Evolutionary conservation across 2,797 vertebrate genomes (phyloP), one percentile per base, ranked within the genome.

Genomic region (Myotis daubentonii): DNA sequence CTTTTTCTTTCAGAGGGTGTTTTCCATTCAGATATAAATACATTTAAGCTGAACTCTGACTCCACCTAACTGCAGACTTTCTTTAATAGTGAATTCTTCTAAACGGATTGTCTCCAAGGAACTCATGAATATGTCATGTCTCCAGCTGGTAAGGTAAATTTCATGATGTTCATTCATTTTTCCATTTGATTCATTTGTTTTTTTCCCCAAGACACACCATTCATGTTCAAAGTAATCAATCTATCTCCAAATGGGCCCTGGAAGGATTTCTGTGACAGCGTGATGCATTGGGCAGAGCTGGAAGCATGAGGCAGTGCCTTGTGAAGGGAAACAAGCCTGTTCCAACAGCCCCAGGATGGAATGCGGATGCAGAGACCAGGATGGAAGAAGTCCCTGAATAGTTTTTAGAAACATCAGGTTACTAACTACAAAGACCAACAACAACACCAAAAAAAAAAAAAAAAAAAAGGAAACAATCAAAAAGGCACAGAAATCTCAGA

Each of bases 121-220:
- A 82, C 71, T 28, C 38, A 71, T 55, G 71, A 92, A 80, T 83
- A 62, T n/a, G 85, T 76, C 65, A 81, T n/a, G 20, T 57, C 70
- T 87, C 85, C 60, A 91, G 12, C 65, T 80, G 41, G 70, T 74
- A 94, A 93, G 70, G 65, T 85, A 93, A 91, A 94, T 93, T 92
- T 89, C 70, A 89, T 13, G 49, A 86, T 70, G 71, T 60, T 92
- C 88, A 95, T 86, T 92, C 30, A 83, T 91, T 87, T 96, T 93
- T 86, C 74, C 70, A 91, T 75, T 84, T 84, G 57, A 66, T 95
- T 96, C 7, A 60, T 97, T 97, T 96, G 44, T 65, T 97, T 96
- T 62, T 8, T 95, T 81, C 94, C 94, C 82, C 44, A 87, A 87
- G 78, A 70, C 2, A 10, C 3, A 79, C 10, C 74, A 93, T 97